A percentile compares a stretch with the other conserved stretches of the same genome.
phyloP scores from a whole-genome alignment of 2,888 invertebrate genomes.

The Erebia aethiops region DNA sequence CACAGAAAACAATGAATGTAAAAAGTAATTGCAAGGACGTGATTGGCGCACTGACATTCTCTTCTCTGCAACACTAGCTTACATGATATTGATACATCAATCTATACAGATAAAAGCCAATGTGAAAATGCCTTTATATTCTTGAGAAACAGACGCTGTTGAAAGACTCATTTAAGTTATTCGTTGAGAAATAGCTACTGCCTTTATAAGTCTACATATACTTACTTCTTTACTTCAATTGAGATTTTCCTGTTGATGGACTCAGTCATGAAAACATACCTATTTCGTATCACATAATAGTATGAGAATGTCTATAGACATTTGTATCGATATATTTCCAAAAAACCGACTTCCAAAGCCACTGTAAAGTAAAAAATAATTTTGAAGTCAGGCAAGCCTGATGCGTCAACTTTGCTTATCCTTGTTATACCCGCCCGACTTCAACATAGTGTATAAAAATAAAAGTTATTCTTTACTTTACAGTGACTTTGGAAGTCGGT shows the following conservation, averaged over 20 bases:
- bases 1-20: constrained; percentile 25
- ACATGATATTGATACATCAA: too few species aligned
- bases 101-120: constrained; percentile 1
- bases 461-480: too few species aligned
- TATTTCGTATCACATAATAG: background rate
- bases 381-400: too few species aligned
- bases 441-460: too few species aligned
- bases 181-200: background rate
- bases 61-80: constrained; percentile 20
- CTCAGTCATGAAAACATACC: background rate
- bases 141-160: constrained; percentile 24
- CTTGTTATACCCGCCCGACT: too few species aligned
- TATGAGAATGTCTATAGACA: too few species aligned
- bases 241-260: constrained; percentile 12
- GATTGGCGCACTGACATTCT: constrained; percentile 26
- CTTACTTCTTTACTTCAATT: constrained; percentile 6
- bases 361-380: too few species aligned
- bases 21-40: constrained; percentile 26
- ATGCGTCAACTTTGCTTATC: too few species aligned
- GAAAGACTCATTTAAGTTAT: constrained; percentile 17
- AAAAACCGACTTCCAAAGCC: too few species aligned
- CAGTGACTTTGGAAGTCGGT: too few species aligned
- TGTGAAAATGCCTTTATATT: constrained; percentile 16
- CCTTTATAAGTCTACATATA: constrained; percentile 9
- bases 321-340: too few species aligned